A percentile compares a stretch with the other conserved stretches of the same genome.
These are phyloP conservation scores for Choloepus hoffmanni DNA, from an alignment of 2,113 vertebrate species.

Conservation along the genomic window DNA sequence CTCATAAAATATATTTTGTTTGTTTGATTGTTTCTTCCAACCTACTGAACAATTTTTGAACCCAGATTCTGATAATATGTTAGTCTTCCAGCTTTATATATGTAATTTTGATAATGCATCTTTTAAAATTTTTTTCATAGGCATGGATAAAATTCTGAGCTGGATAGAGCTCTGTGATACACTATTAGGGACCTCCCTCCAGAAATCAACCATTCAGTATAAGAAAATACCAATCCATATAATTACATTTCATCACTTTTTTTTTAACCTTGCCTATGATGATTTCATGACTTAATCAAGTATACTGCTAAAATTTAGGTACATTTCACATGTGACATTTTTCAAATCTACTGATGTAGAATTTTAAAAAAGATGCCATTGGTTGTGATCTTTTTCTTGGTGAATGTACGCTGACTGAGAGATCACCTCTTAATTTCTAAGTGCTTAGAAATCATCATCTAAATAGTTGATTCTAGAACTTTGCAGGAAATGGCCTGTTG, in stretches of 20 bases:
- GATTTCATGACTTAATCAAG: background rate
- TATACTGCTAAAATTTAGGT: background rate
- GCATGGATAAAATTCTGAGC: background rate
- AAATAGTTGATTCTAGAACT: constrained; percentile 3
- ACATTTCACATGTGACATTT: background rate
- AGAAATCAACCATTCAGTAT: background rate
- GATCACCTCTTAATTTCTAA: constrained; percentile 36
- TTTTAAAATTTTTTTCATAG: constrained; percentile 9
- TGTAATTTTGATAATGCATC: background rate
- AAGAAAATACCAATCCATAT: background rate
- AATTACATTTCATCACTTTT: background rate
- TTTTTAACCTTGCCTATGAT: background rate
- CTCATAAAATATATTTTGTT: background rate
- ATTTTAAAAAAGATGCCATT: background rate
- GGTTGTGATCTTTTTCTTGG: background rate
- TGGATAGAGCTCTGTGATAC: background rate
- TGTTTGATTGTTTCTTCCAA: background rate
- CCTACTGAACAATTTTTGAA: background rate
- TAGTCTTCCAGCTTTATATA: background rate
- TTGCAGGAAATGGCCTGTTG: constrained; percentile 19
- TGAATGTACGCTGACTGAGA: background rate
- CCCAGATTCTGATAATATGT: constrained; percentile 2
- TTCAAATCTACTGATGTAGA: background rate
- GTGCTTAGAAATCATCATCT: background rate
- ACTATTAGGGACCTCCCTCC: background rate